Evolutionary conservation across 2,113 vertebrate species (phyloP).

Genomic region (Clupea harengus): DNA sequence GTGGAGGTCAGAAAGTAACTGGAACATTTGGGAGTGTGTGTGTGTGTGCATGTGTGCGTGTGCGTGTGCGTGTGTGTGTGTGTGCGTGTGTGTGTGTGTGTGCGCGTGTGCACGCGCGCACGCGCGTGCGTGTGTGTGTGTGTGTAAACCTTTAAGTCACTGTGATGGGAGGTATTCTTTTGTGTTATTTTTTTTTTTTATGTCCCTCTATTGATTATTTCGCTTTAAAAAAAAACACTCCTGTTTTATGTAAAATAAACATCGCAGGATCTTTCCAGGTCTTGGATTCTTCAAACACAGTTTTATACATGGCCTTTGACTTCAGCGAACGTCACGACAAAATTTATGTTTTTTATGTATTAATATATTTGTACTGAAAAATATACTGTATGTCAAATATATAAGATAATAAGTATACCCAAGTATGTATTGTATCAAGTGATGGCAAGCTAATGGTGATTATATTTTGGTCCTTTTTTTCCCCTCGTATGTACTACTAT

Average conservation of each 20-base stretch:
- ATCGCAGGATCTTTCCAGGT: background rate
- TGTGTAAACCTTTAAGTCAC: slow-evolving; percentile 16
- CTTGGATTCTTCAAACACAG: slow-evolving; percentile 5
- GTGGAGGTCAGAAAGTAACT: background rate
- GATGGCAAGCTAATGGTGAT: background rate
- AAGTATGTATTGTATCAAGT: slow-evolving; percentile 16
- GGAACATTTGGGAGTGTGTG: background rate
- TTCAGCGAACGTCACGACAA: slow-evolving; percentile 4
- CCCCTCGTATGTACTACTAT: background rate
- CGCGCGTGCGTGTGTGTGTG: background rate
- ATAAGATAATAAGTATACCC: slow-evolving; percentile 11
- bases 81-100: slow-evolving; percentile 10
- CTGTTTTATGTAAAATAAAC: background rate
- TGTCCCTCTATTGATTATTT: background rate
- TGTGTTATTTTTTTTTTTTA: slow-evolving; percentile 10
- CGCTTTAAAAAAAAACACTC: background rate
- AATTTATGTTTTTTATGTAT: slow-evolving; percentile 22
- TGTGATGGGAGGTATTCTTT: slow-evolving; percentile 5
- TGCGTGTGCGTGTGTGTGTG: slow-evolving; percentile 12
- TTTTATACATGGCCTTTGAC: slow-evolving; percentile 19
- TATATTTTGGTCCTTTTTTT: background rate
- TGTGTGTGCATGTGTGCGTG: slow-evolving; percentile 8
- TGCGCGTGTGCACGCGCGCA: background rate
- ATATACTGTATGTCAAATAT: slow-evolving; percentile 18
- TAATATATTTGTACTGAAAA: slow-evolving; percentile 20